phyloP scores from a whole-genome alignment of 2,113 vertebrate genomes.

The Chascanopsetta lugubris region DNA sequence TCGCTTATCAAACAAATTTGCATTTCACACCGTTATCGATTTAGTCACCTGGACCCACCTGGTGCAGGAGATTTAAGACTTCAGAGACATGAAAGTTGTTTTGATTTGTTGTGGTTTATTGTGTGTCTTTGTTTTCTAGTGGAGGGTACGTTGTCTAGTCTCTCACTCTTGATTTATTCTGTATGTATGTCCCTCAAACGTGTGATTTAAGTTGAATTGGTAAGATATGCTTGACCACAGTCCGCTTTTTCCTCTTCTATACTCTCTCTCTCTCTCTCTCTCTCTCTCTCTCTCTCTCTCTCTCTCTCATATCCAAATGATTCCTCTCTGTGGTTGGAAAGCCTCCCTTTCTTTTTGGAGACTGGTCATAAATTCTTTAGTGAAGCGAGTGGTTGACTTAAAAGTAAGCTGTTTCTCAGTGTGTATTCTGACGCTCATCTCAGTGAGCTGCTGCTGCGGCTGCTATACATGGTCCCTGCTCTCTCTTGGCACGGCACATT shows the following conservation, averaged over 20 bases:
- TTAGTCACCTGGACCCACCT: background rate
- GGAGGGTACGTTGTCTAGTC: background rate
- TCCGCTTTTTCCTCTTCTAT: constrained; percentile 1
- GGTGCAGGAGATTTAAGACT: background rate
- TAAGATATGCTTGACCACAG: background rate
- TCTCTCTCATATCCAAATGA: constrained; percentile 15
- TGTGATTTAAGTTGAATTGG: constrained; percentile 28
- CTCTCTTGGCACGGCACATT: constrained; percentile 55
- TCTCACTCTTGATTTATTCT: background rate
- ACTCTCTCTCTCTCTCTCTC: background rate
- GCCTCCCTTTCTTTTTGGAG: background rate
- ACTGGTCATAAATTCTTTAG: constrained; percentile 22
- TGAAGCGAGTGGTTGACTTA: constrained; percentile 2
- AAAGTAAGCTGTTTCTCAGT: constrained; percentile 3
- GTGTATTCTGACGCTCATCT: constrained; percentile 12
- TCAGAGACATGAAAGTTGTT: constrained; percentile 1
- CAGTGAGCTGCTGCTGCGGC: constrained; percentile 43
- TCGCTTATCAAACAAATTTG: constrained; percentile 22
- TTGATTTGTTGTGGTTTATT: constrained; percentile 7
- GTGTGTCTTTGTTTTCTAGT: background rate
- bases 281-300: no score
- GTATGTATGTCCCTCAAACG: constrained; percentile 1
- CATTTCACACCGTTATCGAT: background rate
- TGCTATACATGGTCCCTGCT: constrained; percentile 42
- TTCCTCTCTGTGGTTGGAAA: background rate